Conservation (phyloP, 2,888 invertebrate species). For the Choreutis nemorana region DNA sequence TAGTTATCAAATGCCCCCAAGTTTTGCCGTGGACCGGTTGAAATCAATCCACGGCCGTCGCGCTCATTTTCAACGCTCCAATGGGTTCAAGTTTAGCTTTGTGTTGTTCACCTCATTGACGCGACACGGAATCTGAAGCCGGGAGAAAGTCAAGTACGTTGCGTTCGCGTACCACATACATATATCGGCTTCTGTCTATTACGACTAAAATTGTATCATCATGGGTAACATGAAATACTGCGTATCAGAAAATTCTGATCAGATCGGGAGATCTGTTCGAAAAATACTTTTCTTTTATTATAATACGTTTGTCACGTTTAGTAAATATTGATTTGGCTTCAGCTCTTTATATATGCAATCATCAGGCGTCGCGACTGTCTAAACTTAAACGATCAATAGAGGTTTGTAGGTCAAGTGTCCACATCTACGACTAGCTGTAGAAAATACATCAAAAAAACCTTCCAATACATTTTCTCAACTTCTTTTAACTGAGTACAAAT, state of each 20-base stretch:
- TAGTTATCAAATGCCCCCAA: constrained; percentile 32
- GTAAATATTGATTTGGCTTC: too few relatives aligned
- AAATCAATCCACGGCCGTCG: constrained; percentile 41
- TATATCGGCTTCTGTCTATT: constrained; percentile 27
- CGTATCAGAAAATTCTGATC: too few relatives aligned
- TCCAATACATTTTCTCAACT: too few relatives aligned
- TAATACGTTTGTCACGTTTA: too few relatives aligned
- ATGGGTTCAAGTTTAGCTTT: constrained; percentile 42
- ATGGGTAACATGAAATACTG: too few relatives aligned
- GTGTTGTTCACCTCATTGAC: constrained; percentile 55
- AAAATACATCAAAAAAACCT: neutral
- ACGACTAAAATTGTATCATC: constrained; percentile 48
- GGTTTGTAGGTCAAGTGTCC: constrained; percentile 26
- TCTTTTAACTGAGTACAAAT: too few relatives aligned
- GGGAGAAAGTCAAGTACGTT: constrained; percentile 59
- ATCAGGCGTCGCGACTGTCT: too few relatives aligned
- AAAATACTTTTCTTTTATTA: too few relatives aligned
- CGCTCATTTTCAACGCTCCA: constrained; percentile 42
- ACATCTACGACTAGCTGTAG: constrained; percentile 11
- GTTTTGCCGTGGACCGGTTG: constrained; percentile 33
- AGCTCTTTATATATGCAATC: too few relatives aligned
- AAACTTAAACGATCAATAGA: constrained; percentile 20
- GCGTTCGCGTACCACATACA: constrained; percentile 44
- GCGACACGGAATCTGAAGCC: constrained; percentile 47
- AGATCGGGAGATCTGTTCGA: too few relatives aligned